Evolutionary conservation across 2,888 invertebrate genomes (phyloP).

Genomic region (Galeopsomyia nigrocyanea): DNA sequence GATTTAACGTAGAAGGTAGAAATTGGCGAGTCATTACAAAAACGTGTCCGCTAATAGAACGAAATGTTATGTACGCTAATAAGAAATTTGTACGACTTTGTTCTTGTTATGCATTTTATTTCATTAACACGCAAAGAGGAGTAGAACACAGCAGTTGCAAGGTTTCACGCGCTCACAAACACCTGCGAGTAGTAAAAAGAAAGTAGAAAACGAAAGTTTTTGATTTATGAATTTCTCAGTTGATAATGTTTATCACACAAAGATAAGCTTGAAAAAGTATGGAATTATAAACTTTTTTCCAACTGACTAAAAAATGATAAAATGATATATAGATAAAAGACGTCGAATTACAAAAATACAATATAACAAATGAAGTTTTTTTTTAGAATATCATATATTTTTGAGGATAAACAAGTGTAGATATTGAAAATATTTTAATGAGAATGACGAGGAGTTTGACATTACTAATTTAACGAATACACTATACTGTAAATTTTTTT

Average conservation of each 20-base stretch:
- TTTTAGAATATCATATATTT: too few relatives aligned
- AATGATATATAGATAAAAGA: neutral
- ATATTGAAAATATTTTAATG: too few relatives aligned
- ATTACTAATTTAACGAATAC: too few relatives aligned
- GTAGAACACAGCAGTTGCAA: neutral
- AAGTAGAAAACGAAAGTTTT: neutral
- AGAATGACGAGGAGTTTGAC: too few relatives aligned
- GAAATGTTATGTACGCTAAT: neutral
- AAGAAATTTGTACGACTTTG: slow-evolving; percentile 15
- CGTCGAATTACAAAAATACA: neutral
- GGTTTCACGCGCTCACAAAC: neutral
- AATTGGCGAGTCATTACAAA: too few relatives aligned
- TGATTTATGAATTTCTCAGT: neutral
- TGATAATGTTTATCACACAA: slow-evolving; percentile 16
- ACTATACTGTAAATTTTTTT: too few relatives aligned
- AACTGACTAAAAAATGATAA: neutral
- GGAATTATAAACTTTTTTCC: too few relatives aligned
- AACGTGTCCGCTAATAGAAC: too few relatives aligned
- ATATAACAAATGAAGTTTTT: neutral
- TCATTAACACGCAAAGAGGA: slow-evolving; percentile 28
- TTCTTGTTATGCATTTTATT: slow-evolving; percentile 14
- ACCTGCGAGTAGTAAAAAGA: slow-evolving; percentile 7
- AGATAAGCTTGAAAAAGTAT: neutral
- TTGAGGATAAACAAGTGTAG: too few relatives aligned
- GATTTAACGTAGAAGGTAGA: too few relatives aligned